phyloP scores from a whole-genome alignment of 2,113 vertebrate genomes.

The Acrocephalus arundinaceus region DNA sequence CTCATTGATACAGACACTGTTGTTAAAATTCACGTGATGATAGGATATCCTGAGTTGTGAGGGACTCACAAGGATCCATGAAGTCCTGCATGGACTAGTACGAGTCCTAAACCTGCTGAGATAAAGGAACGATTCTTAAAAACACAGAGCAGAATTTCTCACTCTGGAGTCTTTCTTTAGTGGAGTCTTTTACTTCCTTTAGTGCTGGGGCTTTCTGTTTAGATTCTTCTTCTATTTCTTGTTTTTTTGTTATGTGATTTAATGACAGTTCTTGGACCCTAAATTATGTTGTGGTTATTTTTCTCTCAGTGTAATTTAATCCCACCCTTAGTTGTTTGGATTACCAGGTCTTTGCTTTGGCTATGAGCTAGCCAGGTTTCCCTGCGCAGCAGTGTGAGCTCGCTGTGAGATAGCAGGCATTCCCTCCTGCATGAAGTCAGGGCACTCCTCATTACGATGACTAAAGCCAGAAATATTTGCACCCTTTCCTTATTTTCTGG shows the following conservation, averaged over 20 bases:
- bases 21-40: not conserved
- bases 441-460: not conserved
- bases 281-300: not conserved
- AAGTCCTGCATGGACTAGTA: not conserved
- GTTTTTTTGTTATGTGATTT: not conserved
- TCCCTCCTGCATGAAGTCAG: not conserved
- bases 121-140: not conserved
- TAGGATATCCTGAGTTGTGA: not conserved
- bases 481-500: not conserved
- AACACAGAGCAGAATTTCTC: not conserved
- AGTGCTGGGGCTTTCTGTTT: not conserved
- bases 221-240: not conserved
- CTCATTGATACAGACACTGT: not conserved
- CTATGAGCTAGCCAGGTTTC: not conserved
- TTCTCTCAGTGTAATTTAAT: not conserved
- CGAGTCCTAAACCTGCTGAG: not conserved
- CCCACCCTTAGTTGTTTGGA: not conserved
- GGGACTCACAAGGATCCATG: not conserved
- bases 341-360: not conserved
- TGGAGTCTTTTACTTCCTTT: not conserved
- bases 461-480: not conserved
- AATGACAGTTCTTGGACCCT: not conserved
- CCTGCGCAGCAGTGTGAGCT: not conserved
- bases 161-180: not conserved
- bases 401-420: accelerated